Percentiles rank a stretch among this genome's conserved stretches.
Conservation (phyloP, 2,888 invertebrate species). For the Lucinisca nassula region DNA sequence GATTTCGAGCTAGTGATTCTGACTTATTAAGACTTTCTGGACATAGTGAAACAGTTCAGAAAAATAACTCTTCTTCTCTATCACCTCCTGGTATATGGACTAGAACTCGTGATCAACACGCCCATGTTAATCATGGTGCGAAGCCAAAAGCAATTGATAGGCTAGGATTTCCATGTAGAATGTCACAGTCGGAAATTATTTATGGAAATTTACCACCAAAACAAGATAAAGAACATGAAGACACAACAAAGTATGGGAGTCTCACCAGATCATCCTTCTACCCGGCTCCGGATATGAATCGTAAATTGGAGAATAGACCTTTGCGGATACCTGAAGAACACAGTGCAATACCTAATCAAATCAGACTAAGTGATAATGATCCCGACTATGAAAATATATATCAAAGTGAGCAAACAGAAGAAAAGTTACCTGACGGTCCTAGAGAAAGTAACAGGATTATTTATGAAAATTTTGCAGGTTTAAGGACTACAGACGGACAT, state of each 20-base stretch:
- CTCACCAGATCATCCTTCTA: slow-evolving; percentile 29
- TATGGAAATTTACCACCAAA: not conserved
- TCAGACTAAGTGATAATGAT: slow-evolving; percentile 18
- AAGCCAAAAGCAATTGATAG: not conserved
- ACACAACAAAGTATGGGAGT: not conserved
- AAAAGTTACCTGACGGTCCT: slow-evolving; percentile 1
- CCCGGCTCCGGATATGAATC: not conserved
- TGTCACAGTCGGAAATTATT: slow-evolving; percentile 64
- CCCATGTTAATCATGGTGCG: not conserved
- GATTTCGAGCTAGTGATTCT: not conserved
- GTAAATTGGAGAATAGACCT: not conserved
- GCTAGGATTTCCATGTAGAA: slow-evolving; percentile 35
- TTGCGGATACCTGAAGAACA: not conserved
- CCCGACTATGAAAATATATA: slow-evolving; percentile 66
- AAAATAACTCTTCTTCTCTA: not conserved
- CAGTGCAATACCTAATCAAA: not conserved
- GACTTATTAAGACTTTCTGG: not conserved
- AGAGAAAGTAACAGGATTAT: not conserved
- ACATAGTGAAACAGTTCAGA: not conserved
- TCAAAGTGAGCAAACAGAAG: slow-evolving; percentile 17
- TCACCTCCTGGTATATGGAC: not conserved
- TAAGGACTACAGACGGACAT: not conserved
- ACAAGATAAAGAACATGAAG: not conserved
- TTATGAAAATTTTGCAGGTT: not conserved
- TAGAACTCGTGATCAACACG: not conserved